Evolutionary conservation across 2,797 vertebrate species (phyloP).

Genomic region (Muraenolepis orangiensis): DNA sequence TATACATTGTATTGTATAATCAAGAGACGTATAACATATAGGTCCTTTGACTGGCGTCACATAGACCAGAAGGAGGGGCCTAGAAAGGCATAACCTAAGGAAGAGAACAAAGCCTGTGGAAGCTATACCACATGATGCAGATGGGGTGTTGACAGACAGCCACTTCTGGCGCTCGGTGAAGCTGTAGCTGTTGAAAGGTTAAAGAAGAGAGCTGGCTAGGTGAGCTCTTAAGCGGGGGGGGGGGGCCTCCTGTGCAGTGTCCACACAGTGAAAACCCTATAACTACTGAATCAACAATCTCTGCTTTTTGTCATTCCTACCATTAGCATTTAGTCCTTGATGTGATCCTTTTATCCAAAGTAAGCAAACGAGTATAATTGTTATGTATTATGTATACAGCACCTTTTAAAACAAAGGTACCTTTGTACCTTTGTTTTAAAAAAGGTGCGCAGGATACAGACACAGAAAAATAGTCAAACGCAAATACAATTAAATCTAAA

Average conservation of each 20-base stretch:
- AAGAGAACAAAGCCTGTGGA: background rate
- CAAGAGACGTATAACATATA: too few species aligned
- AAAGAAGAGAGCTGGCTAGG: background rate
- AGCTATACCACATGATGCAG: background rate
- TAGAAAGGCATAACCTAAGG: slow-evolving; percentile 23
- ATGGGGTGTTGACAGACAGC: background rate
- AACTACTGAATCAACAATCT: background rate
- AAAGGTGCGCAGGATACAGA: too few species aligned
- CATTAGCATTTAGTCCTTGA: background rate
- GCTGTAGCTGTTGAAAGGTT: background rate
- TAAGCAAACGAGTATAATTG: too few species aligned
- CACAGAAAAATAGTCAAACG: too few species aligned
- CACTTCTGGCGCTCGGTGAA: background rate
- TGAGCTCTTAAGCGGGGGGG: background rate
- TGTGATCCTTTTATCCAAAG: background rate
- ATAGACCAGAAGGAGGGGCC: slow-evolving; percentile 12
- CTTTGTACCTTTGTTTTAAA: too few species aligned
- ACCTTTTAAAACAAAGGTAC: too few species aligned
- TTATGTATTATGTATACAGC: too few species aligned
- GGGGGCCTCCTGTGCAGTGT: too few species aligned
- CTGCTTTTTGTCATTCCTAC: background rate
- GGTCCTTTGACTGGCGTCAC: background rate
- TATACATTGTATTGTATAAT: background rate
- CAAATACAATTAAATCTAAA: too few species aligned
- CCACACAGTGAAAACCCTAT: background rate